Evolutionary conservation across 2,888 invertebrate genomes (phyloP), one percentile per base, ranked within the genome.

Genomic region (Hecatera dysodea): DNA sequence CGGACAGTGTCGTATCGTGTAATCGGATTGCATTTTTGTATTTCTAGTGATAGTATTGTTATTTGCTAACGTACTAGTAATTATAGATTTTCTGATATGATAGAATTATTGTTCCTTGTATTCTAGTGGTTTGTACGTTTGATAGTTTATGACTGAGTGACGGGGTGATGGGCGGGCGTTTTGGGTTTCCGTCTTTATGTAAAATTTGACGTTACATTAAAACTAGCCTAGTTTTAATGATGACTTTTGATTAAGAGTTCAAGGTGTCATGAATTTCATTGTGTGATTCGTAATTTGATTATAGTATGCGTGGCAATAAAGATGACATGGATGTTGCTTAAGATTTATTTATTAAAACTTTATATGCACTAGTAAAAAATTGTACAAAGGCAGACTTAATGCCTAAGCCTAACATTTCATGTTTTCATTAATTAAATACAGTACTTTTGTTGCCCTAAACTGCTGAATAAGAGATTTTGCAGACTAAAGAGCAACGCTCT

Each of bases 11-110:
- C 79, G 69, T 66, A 75, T 78, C 72, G 64, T 78, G n/a, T 82
- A 82, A 86, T 85, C 81, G 72, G 78, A 85, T 88, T 88, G 82
- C 84, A 81, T 75, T 86, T 86, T 85, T 80, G 74, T 81, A 82
- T 87, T 86, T 78, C 75, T 72, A 68, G 53, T 65, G 70, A 75
- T 74, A 77, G n/a, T 50, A 65, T 76, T 74, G 55, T 72, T 60
- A n/a, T n/a, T n/a, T n/a, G n/a, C n/a, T n/a, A 72, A 27, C 48
- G 63, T 68, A 79, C 75, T 62, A 67, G 59, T 55, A 73, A 80
- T 70, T 63, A 72, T 65, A 73, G 55, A 81, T 69, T 65, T 59
- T 70, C 24, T 72, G 65, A 71, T 83, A 9, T 33, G n/a, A 50
- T 62, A 19, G 7, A 27, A 29, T 22, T 19, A 19, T 59, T 59